Evolutionary conservation across 35 echinoderm and acorn worm species (phyloP).

Genomic region (Heliocidaris erythrogramma): DNA sequence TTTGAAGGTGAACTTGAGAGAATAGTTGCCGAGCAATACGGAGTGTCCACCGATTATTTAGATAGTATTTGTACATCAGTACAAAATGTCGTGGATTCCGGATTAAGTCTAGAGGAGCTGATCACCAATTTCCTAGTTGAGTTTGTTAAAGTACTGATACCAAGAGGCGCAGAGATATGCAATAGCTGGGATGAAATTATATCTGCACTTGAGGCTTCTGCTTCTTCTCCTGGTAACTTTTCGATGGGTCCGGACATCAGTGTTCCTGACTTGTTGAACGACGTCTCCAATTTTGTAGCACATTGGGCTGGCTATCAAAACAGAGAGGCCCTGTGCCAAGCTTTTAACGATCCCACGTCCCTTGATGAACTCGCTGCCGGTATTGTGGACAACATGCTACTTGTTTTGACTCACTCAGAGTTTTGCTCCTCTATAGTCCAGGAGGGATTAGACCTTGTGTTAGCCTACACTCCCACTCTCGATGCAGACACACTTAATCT

Average conservation of each 20-base stretch:
- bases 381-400: background rate
- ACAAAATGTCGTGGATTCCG: background rate
- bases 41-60: background rate
- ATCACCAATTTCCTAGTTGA: background rate
- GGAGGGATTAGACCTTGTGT: background rate
- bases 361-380: background rate
- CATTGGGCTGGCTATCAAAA: background rate
- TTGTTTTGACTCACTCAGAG: background rate
- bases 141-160: slow-evolving; percentile 24
- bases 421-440: background rate
- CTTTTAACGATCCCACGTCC: background rate
- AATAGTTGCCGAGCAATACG: background rate
- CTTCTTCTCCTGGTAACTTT: background rate
- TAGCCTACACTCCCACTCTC: background rate
- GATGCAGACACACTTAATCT: background rate
- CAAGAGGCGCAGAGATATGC: background rate
- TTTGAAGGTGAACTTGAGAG: background rate
- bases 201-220: background rate
- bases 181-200: slow-evolving; percentile 29
- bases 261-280: background rate
- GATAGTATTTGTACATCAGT: background rate
- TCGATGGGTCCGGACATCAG: background rate
- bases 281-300: background rate
- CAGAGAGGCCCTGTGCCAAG: slow-evolving; percentile 5
- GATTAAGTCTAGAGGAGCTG: background rate